Percentiles rank a stretch among this genome's conserved stretches.
These are phyloP conservation scores for Danaus plexippus DNA, from an alignment of 1,140 invertebrate species.

Conservation along the genomic window DNA sequence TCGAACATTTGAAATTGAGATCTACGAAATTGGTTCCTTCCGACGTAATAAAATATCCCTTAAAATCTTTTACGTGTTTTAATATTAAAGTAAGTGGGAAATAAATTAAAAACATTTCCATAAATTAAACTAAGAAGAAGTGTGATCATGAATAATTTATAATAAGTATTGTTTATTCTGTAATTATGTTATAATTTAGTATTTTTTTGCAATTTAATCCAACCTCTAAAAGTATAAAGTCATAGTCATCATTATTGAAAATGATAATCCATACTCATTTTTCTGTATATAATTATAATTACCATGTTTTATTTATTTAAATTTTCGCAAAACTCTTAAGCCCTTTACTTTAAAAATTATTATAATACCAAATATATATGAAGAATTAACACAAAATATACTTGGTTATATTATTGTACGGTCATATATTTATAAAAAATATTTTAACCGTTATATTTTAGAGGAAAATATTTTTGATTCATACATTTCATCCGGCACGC, in stretches of 20 bases:
- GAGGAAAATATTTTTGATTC: slow-evolving; percentile 2
- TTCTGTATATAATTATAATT: background rate
- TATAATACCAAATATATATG: too few species aligned
- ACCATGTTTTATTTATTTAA: background rate
- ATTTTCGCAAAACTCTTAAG: too few species aligned
- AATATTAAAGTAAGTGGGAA: slow-evolving; percentile 15
- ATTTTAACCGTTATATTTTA: too few species aligned
- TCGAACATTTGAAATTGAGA: slow-evolving; percentile 28
- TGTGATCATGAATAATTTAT: slow-evolving; percentile 2
- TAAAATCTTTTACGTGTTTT: slow-evolving; percentile 9
- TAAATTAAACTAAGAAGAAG: slow-evolving; percentile 4
- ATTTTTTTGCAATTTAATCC: slow-evolving; percentile 1
- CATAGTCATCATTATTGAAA: too few species aligned
- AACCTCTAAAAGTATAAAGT: too few species aligned
- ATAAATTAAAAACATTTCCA: slow-evolving; percentile 12
- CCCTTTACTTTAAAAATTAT: too few species aligned
- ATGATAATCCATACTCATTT: too few species aligned
- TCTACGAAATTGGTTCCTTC: slow-evolving; percentile 28
- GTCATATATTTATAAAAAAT: too few species aligned
- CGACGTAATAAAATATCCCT: slow-evolving; percentile 18
- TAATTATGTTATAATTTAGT: slow-evolving; percentile 6
- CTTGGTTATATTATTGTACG: too few species aligned
- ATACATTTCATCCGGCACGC: background rate
- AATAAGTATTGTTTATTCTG: slow-evolving; percentile 2
- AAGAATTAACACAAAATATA: too few species aligned